phyloP scores from a whole-genome alignment of 1,140 invertebrate genomes.

The Fopius arisanus region DNA sequence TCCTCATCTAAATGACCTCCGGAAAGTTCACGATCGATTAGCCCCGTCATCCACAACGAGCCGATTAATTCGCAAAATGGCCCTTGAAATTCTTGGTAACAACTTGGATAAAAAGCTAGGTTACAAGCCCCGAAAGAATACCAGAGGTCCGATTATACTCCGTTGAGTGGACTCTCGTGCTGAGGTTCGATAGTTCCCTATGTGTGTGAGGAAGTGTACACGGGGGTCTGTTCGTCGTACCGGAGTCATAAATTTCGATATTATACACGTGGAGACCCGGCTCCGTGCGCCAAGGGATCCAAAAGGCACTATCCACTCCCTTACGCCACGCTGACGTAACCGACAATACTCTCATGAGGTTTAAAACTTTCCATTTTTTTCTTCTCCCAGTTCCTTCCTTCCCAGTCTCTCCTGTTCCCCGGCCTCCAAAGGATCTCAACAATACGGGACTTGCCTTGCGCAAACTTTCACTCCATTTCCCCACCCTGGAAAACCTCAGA shows the following conservation, averaged over 20 bases:
- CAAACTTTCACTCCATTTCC: slow-evolving; percentile 35
- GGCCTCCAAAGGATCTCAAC: not conserved
- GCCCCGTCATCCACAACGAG: slow-evolving; percentile 44
- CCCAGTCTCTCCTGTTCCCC: slow-evolving; percentile 10
- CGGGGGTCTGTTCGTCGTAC: not conserved
- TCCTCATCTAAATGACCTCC: no score
- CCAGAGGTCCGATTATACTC: no score
- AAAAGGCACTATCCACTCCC: slow-evolving; percentile 11
- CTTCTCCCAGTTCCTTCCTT: slow-evolving; percentile 17
- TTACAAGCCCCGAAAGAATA: no score
- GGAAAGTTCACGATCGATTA: slow-evolving; percentile 46
- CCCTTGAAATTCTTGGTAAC: slow-evolving; percentile 24
- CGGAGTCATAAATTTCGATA: slow-evolving; percentile 59
- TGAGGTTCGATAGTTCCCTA: no score
- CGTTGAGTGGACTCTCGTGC: no score
- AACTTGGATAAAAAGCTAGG: not conserved
- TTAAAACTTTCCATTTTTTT: slow-evolving; percentile 57
- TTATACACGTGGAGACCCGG: slow-evolving; percentile 48
- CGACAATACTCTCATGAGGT: slow-evolving; percentile 58
- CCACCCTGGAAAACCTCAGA: not conserved
- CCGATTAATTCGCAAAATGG: slow-evolving; percentile 42
- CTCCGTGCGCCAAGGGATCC: slow-evolving; percentile 4
- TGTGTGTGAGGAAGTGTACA: not conserved
- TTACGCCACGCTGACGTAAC: slow-evolving; percentile 53
- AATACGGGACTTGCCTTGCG: slow-evolving; percentile 37